Evolutionary conservation across 2,113 vertebrate species (phyloP), one percentile per base, ranked within the genome.

Genomic region (Sprattus sprattus): DNA sequence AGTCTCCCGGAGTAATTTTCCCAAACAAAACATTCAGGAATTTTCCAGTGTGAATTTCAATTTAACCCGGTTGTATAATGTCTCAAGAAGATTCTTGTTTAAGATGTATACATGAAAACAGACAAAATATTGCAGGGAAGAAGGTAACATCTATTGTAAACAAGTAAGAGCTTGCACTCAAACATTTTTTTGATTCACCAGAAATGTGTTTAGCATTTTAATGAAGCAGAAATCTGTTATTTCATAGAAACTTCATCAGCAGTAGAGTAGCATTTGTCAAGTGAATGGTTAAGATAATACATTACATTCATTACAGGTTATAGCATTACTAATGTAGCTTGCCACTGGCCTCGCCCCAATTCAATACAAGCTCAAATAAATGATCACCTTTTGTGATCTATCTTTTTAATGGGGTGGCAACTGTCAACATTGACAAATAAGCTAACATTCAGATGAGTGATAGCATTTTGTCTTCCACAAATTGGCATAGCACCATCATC

Each of bases 391-490:
- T 28, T 71, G 64, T 13, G 10, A 71, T 64, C 57, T n/a, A 25
- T 71, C 64, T 71, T 71, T 71, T 25, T 71, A 71, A 71, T 25
- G 64, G 25, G 64, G 10, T 71, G 60, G 60, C 8, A 25, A 67
- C 22, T n/a, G 8, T 25, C 25, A 71, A 32, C n/a, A 13, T 71
- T 71, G 25, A 71, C 25, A 71, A 71, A 71, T 9, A 15, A 71
- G 64, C 64, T 32, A 25, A 15, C 10, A 32, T 28, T 25, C 10
- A 15, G 8, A 32, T 25, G 64, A 71, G 0, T 28, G 25, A 71
- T 71, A 71, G 64, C 64, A 71, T 32, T 71, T 71, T 71, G 64
- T 71, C 28, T 71, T 71, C 60, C 60, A 67, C 22, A 67, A 25
- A 67, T 67, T 67, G 60, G 60, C n/a, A 28, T 25, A 20, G 60